Base-by-base conservation (phyloP, 2,797 vertebrate species). In the Pseudochirops corinnae region DNA sequence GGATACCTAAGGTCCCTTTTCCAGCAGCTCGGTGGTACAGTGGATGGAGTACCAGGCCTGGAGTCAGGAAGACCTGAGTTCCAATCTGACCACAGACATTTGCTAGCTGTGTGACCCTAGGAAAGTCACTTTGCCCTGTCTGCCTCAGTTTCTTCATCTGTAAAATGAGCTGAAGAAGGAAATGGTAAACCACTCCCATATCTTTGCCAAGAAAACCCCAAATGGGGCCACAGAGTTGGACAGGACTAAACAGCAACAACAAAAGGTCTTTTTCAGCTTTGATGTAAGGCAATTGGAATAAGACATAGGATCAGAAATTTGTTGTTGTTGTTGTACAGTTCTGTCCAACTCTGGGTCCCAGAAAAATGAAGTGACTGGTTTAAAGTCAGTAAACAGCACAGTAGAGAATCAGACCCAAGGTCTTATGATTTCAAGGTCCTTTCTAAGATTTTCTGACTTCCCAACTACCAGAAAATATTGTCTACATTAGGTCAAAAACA, bases 21-120 rank as follows among this genome's bases (percentile, higher is more conserved):
- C 5, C 0, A 4, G 7, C 2, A 82, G n/a, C n/a, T 82, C 2
- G 21, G n/a, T 46, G 74, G n/a, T 31, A 0, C 3, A 82, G 21
- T 26, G 5, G 39, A 46, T 46, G 6, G n/a, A 39, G 74, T 46
- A 21, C n/a, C 6, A 21, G 16, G 6, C n/a, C 6, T 82, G 67
- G n/a, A n/a, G 1, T 67, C 12, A 67, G 14, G 62, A n/a, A n/a
- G 67, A 74, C 67, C 16, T 74, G n/a, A 87, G 39, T 50, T 28
- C 74, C 26, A 46, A 21, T 82, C 16, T 10, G 6, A 7, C 18
- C 18, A 46, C 28, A 87, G 21, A 87, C 24, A 87, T 3, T 87
- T 87, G 16, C 21, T 26, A 82, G 74, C 39, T 87, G 9, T 28
- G 3, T 26, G 39, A 26, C 39, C 9, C 39, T 50, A 9, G 24